phyloP scores from a whole-genome alignment of 2,888 invertebrate species.

The Ganaspis brasiliensis region DNA sequence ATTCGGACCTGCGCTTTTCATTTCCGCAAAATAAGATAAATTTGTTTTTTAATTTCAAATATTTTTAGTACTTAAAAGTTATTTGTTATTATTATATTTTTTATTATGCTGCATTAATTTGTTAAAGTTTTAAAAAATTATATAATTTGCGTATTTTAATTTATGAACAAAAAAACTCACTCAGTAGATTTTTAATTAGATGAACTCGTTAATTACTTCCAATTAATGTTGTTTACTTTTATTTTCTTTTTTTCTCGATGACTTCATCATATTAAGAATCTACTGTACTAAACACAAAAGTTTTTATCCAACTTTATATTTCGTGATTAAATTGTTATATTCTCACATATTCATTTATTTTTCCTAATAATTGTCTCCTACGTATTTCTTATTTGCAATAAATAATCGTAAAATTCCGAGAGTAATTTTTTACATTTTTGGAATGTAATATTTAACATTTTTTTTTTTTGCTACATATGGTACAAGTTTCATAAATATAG shows the following conservation, averaged over 20 bases:
- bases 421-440: neutral
- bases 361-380: neutral
- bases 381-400: neutral
- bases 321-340: slow-evolving; percentile 1
- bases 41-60: neutral
- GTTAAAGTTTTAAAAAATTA: no score
- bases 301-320: slow-evolving; percentile 9
- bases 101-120: no score
- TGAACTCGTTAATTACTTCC: no score
- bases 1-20: no score
- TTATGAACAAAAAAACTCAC: no score
- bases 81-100: no score
- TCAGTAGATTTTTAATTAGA: no score
- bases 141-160: no score
- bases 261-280: neutral
- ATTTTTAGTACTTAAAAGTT: neutral
- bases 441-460: slow-evolving; percentile 5
- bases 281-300: no score
- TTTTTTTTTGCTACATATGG: neutral
- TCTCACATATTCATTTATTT: neutral
- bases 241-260: no score
- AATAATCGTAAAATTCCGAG: neutral
- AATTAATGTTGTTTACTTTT: neutral
- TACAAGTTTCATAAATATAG: neutral
- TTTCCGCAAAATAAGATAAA: slow-evolving; percentile 3